Base-by-base conservation (phyloP, 1,140 invertebrate genomes). In the Monochamus saltuarius region DNA sequence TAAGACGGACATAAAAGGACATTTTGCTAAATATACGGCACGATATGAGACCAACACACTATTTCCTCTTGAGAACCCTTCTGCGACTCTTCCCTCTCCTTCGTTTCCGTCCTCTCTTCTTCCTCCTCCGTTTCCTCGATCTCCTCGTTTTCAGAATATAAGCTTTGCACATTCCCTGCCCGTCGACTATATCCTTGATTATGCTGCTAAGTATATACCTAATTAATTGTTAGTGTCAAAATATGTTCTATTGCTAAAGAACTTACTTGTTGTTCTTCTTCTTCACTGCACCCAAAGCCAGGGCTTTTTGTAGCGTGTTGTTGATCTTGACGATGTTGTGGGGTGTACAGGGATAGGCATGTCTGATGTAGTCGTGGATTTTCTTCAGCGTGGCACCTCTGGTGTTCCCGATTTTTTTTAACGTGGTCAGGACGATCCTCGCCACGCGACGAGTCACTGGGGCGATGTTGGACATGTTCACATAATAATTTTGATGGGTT, bases 201-300 rank as follows among this genome's bases (percentile, higher is more conserved):
- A 38, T 53, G 35, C 19, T 19, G 7, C 10, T 14, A 38, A 38
- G 39, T n/a, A 53, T n/a, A 53, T 38, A 29, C 6, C 14, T 2
- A 37, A 37, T 19, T 53, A 53, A 13, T 53, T 53, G 36, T 53
- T 37, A 53, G 36, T n/a, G n/a, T 37, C 11, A 35, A 53, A 37
- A 11, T 1, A 9, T 13, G 4, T 19, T 39, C 19, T 17, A 8
- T 29, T 53, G 16, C 29, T 3, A 47, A 47, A 16, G 6, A 22
- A 52, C 40, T 46, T 10, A 56, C 42, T 9, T 46, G 22, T 56
- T 56, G 13, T 56, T 38, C 16, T 56, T 63, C 38, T 60, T 64
- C 11, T 64, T 58, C 8, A 64, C 39, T n/a, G 58, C 65, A 8
- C 62, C 65, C 39, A 67, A 65, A 0, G 59, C 62, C 29, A 67